A percentile compares a stretch with the other conserved stretches of the same genome.
Conservation (phyloP, 2,888 invertebrate species). For the Liposcelis brunnea region DNA sequence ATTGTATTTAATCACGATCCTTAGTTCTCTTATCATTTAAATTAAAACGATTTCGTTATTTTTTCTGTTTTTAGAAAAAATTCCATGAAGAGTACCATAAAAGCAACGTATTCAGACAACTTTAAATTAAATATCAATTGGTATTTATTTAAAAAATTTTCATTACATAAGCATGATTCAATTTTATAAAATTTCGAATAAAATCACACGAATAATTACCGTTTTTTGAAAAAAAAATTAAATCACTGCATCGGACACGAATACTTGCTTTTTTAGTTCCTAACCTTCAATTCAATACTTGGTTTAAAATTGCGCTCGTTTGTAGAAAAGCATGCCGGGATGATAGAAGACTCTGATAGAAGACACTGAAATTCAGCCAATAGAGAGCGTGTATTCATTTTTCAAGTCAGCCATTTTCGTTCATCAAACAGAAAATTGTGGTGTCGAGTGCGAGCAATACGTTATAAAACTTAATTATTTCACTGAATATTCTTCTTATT, state of each 20-base stretch:
- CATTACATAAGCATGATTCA: slow-evolving; percentile 17
- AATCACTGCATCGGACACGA: neutral
- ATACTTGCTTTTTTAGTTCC: too few species aligned
- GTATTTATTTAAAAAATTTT: slow-evolving; percentile 22
- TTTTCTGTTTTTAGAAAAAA: too few species aligned
- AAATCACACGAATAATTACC: neutral
- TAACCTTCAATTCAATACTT: too few species aligned
- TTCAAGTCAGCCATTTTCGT: slow-evolving; percentile 16
- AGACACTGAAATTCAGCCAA: slow-evolving; percentile 24
- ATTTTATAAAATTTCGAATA: slow-evolving; percentile 15
- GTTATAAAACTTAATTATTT: too few species aligned
- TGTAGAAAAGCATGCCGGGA: slow-evolving; percentile 15
- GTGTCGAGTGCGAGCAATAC: neutral
- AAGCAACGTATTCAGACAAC: slow-evolving; percentile 32
- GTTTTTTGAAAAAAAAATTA: neutral
- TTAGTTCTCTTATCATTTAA: too few species aligned
- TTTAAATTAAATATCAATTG: slow-evolving; percentile 31
- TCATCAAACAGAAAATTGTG: slow-evolving; percentile 13
- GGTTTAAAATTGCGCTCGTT: neutral
- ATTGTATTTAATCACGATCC: too few species aligned
- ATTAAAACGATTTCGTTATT: too few species aligned
- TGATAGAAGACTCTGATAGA: slow-evolving; percentile 30
- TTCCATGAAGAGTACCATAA: slow-evolving; percentile 29
- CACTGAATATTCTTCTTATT: too few species aligned
- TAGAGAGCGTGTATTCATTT: slow-evolving; percentile 17